phyloP scores from a whole-genome alignment of 2,888 invertebrate species.

The Hermaeophaga mercurialis region DNA sequence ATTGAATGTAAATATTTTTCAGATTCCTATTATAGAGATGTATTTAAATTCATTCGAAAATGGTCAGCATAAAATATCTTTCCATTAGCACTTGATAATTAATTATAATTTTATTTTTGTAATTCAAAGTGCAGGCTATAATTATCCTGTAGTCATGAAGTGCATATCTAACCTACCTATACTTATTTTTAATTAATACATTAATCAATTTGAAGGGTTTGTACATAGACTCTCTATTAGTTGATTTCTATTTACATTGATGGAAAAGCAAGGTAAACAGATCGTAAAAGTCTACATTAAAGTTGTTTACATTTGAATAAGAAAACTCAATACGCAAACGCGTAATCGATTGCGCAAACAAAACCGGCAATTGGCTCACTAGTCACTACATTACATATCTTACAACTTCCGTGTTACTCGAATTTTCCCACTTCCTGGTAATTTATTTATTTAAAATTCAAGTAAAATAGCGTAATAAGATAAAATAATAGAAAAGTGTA shows the following conservation, averaged over 20 bases:
- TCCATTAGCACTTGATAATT: too few relatives aligned
- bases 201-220: conserved; percentile 15
- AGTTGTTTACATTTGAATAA: conserved; percentile 17
- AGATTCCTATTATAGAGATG: too few relatives aligned
- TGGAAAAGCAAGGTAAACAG: conserved; percentile 15
- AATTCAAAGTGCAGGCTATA: too few relatives aligned
- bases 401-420: not conserved
- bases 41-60: too few relatives aligned
- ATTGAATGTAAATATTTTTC: too few relatives aligned
- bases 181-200: conserved; percentile 5
- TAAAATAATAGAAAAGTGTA: too few relatives aligned
- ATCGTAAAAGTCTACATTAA: conserved; percentile 9
- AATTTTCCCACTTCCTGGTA: not conserved
- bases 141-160: too few relatives aligned
- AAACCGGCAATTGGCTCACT: conserved; percentile 17
- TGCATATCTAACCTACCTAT: not conserved
- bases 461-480: too few relatives aligned
- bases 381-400: conserved; percentile 7
- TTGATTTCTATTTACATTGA: conserved; percentile 16
- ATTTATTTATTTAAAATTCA: conserved; percentile 2
- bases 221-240: conserved; percentile 1
- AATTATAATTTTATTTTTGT: too few relatives aligned
- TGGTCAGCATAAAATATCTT: too few relatives aligned
- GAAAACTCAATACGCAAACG: conserved; percentile 17
- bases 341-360: conserved; percentile 18